Evolutionary conservation across 2,113 vertebrate genomes (phyloP), one percentile per base, ranked within the genome.

Genomic region (Actinemys pallida): DNA sequence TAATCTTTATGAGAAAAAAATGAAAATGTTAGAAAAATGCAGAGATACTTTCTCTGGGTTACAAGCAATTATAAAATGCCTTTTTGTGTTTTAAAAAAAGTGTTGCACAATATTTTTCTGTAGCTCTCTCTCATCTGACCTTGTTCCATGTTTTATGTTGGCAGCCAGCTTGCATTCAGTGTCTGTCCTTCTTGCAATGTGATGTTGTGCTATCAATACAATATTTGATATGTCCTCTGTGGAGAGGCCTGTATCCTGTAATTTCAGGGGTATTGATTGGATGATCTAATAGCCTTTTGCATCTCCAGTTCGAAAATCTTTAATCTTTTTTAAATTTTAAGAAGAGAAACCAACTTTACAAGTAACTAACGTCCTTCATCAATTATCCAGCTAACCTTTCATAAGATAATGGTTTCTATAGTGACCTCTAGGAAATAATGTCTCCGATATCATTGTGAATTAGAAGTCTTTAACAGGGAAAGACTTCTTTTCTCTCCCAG

Each of bases 271-370:
- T 96, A 96, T 97, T 91, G 96, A 96, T 93, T 87, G 78, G 53
- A 54, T 81, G 7, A 57, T 88, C 89, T 96, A 94, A 95, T 96
- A 96, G 92, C 90, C 76, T 95, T 96, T 91, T 96, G 92, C 94
- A 90, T 94, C 50, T 93, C 89, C 83, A 82, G 88, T 8, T 84
- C 75, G 90, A 94, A 95, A 94, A 96, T 79, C 83, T 94, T 91
- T 95, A 95, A 79, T 90, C 84, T 90, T 93, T 92, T 91, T 90
- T 96, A 86, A 91, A 95, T 98, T 95, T 96, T 93, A 95, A 95
- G 93, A 92, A 91, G 93, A 86, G 83, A 95, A 97, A 85, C 52
- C 94, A 94, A 87, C 95, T 92, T 95, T 89, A 86, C 57, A 83
- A 92, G 79, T 80, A 92, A 62, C 94, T 94, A 92, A 90, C 96